Conservation (phyloP, 92 coral and sea anemone genomes). For the Chrysogorgia sp. region DNA sequence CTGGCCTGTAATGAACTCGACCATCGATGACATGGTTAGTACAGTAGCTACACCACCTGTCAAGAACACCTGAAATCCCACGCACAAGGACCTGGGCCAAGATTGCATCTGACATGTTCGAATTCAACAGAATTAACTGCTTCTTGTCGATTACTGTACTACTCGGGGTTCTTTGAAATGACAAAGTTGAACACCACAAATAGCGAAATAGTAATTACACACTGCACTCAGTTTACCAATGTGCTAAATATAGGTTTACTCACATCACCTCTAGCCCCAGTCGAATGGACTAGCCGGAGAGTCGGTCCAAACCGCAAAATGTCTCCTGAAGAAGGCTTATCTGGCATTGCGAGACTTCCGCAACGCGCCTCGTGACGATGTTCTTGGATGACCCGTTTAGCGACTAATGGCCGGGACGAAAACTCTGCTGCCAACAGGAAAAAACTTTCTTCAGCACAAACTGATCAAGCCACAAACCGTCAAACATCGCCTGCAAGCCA, state of each 20-base stretch:
- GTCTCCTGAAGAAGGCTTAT: background rate
- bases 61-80: slow-evolving; percentile 62
- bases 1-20: slow-evolving; percentile 20
- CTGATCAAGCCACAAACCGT: background rate
- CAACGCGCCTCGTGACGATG: background rate
- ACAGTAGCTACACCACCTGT: slow-evolving; percentile 57
- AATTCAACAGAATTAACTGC: background rate
- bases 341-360: background rate
- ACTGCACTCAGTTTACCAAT: slow-evolving; percentile 25
- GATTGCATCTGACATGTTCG: background rate
- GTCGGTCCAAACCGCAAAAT: slow-evolving; percentile 12
- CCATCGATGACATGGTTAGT: slow-evolving; percentile 1
- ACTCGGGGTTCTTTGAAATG: slow-evolving; percentile 27
- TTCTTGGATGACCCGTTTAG: background rate
- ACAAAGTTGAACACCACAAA: background rate
- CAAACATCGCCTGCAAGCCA: slow-evolving; percentile 25
- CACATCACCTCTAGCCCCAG: slow-evolving; percentile 27
- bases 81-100: slow-evolving; percentile 61
- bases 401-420: background rate
- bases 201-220: slow-evolving; percentile 27
- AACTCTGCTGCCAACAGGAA: background rate
- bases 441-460: background rate
- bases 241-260: slow-evolving; percentile 17
- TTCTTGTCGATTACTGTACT: slow-evolving; percentile 2
- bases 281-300: slow-evolving; percentile 19